A percentile compares a stretch with the other conserved stretches of the same genome.
Evolutionary conservation across 2,797 vertebrate genomes (phyloP).

Genomic region (Chiropotes sagulatus): DNA sequence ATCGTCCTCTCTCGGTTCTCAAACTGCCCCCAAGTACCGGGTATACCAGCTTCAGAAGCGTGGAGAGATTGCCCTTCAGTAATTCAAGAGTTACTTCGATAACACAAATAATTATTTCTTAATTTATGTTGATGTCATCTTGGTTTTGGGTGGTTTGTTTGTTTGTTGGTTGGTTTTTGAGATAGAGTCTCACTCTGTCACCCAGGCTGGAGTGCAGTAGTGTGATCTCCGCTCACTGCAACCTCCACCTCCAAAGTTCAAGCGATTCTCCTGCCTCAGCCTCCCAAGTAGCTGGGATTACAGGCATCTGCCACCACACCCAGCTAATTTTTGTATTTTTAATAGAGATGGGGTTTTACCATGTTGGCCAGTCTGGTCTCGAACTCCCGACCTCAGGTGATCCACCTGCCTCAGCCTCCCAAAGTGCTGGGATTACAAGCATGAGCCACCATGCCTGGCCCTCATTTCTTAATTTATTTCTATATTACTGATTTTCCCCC

Average conservation of each 20-base stretch:
- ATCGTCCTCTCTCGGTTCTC: accelerated
- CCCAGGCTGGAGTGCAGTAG: not conserved
- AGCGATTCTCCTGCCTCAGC: not conserved
- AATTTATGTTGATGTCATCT: not conserved
- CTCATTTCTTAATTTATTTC: not conserved
- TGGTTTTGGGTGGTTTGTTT: not conserved
- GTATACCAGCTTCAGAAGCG: not conserved
- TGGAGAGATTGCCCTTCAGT: accelerated
- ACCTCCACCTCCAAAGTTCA: not conserved
- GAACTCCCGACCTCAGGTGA: too few species aligned
- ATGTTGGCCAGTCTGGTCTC: too few species aligned
- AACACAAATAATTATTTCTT: not conserved
- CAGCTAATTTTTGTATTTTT: not conserved
- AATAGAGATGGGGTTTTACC: too few species aligned
- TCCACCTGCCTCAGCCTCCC: not conserved
- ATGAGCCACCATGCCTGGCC: not conserved
- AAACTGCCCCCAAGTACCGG: accelerated
- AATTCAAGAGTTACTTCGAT: not conserved
- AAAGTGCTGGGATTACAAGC: not conserved
- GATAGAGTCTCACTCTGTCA: not conserved
- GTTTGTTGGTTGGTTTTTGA: not conserved
- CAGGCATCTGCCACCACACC: not conserved
- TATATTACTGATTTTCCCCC: not conserved
- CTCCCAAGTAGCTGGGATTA: not conserved
- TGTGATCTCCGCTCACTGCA: accelerated